Evolutionary conservation across 2,888 invertebrate species (phyloP), one percentile per base, ranked within the genome.

Genomic region (Temnothorax rugatulus): DNA sequence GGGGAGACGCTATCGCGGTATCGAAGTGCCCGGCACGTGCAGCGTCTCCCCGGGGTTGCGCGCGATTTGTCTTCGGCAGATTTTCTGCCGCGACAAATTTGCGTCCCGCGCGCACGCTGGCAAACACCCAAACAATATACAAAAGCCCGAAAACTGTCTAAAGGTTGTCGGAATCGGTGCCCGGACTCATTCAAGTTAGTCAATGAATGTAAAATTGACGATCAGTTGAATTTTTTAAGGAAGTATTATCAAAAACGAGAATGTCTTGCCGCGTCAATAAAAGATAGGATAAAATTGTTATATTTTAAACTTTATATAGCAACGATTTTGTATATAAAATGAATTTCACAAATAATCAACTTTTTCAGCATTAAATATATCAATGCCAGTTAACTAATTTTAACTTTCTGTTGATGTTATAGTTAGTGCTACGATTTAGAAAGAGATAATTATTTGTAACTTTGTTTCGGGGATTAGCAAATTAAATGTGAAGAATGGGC

Each of bases 1-100:
- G 87, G 68, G 85, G 87, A 88, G 85, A 79, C 75, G 44, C n/a
- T 81, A 81, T 81, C 79, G 74, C 79, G 74, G 74, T 34, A 73
- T 81, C 74, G 25, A 73, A 21, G 83, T 63, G 44, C 41, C 34
- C 29, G 50, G 76, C 81, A 76, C 64, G 82, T 79, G 88, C 82
- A 41, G 44, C 75, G 75, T 84, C 85, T 84, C 79, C 21, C 38
- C 52, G n/a, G 21, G 69, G 61, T 15, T 61, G 66, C 74, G 64
- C 50, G 73, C 44, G 77, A 84, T 87, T 83, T 73, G 57, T 57
- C 68, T 54, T 44, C 59, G 54, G 68, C 52, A 52, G 57, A 44
- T 64, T 66, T 64, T 57, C 47, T 41, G 29, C 63, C 54, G 50
- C 74, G 84, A 84, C 84, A 84, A 84, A 84, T 84, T 84, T 82